Evolutionary conservation across 2,113 vertebrate genomes (phyloP).

Genomic region (Pagrus major): DNA sequence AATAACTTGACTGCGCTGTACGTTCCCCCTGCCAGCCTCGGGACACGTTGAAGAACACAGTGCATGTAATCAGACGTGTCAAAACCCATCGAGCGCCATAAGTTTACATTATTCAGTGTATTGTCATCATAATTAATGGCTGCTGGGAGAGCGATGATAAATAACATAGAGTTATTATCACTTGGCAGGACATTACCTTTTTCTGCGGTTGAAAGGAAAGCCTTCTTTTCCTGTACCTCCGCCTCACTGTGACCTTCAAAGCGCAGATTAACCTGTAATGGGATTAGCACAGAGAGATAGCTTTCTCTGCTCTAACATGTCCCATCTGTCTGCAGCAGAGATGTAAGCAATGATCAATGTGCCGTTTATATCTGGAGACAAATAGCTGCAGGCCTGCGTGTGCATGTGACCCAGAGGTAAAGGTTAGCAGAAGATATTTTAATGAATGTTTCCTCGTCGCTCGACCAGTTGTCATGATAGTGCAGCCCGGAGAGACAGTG

Average conservation of each 20-base stretch:
- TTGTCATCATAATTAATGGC: slow-evolving; percentile 26
- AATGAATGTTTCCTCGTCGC: background rate
- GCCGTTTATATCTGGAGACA: slow-evolving; percentile 36
- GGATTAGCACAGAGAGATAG: slow-evolving; percentile 72
- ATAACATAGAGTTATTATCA: slow-evolving; percentile 21
- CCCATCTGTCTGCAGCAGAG: slow-evolving; percentile 42
- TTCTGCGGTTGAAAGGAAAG: slow-evolving; percentile 39
- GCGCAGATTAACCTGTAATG: slow-evolving; percentile 79
- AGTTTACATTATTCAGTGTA: slow-evolving; percentile 17
- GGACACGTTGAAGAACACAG: background rate
- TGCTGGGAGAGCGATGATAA: background rate
- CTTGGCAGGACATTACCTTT: slow-evolving; percentile 32
- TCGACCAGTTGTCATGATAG: background rate
- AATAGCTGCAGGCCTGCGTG: slow-evolving; percentile 15
- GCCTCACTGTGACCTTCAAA: slow-evolving; percentile 76
- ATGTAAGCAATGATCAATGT: slow-evolving; percentile 37
- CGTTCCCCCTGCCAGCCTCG: slow-evolving; percentile 8
- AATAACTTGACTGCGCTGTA: slow-evolving; percentile 13
- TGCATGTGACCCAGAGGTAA: background rate
- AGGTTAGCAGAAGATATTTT: background rate
- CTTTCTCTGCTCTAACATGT: slow-evolving; percentile 63
- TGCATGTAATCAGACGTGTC: slow-evolving; percentile 10
- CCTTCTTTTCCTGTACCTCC: slow-evolving; percentile 48
- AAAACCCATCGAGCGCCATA: background rate
- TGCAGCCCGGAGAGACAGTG: background rate